phyloP scores from a whole-genome alignment of 2,888 invertebrate species.

The Atrina japonica region DNA sequence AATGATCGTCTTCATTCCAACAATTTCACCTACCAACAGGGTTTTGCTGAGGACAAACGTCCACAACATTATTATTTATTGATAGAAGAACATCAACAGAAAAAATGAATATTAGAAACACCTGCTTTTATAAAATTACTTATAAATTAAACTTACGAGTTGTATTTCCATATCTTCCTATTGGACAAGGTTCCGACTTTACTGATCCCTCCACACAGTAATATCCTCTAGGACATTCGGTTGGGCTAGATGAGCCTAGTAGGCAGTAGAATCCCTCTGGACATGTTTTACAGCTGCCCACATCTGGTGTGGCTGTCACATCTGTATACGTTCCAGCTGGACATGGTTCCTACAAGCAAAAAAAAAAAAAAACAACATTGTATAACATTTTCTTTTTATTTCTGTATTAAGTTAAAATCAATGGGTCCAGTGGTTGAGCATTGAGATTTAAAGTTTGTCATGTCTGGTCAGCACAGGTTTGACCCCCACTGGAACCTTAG shows the following conservation, averaged over 20 bases:
- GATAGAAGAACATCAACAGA: too few relatives aligned
- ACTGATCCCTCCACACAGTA: slow-evolving; percentile 69
- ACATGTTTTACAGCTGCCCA: slow-evolving; percentile 69
- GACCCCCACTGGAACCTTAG: too few relatives aligned
- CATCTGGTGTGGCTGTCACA: slow-evolving; percentile 67
- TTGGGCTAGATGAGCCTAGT: slow-evolving; percentile 65
- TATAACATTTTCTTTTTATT: background rate
- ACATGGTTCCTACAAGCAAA: slow-evolving; percentile 67
- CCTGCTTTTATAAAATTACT: too few relatives aligned
- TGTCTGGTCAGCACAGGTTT: background rate
- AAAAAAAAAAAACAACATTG: too few relatives aligned
- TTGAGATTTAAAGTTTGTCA: too few relatives aligned
- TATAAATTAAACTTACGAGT: slow-evolving; percentile 62
- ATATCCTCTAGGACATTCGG: slow-evolving; percentile 72
- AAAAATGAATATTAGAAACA: too few relatives aligned
- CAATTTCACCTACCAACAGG: too few relatives aligned
- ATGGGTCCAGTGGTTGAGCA: too few relatives aligned
- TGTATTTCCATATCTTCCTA: slow-evolving; percentile 74
- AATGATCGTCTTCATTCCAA: too few relatives aligned
- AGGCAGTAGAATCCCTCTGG: slow-evolving; percentile 75
- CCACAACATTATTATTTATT: too few relatives aligned
- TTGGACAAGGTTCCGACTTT: slow-evolving; percentile 74
- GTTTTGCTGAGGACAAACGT: too few relatives aligned
- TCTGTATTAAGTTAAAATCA: background rate
- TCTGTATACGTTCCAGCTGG: slow-evolving; percentile 76